A percentile compares a stretch with the other conserved stretches of the same genome.
These are phyloP conservation scores for Lepidurus packardi DNA, from an alignment of 1,140 invertebrate genomes.

Conservation along the genomic window DNA sequence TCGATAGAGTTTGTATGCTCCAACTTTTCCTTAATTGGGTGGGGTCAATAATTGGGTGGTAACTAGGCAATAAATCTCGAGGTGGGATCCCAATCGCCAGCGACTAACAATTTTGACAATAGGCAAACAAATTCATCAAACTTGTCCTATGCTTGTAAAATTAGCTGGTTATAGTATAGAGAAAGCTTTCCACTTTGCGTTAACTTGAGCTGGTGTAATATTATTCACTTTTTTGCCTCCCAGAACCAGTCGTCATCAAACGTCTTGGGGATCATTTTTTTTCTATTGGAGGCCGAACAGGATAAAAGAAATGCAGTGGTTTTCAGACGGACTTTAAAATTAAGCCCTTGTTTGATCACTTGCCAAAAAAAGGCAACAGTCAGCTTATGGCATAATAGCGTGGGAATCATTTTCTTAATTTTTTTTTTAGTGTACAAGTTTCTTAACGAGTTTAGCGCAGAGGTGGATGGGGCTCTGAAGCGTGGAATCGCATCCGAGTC, in stretches of 20 bases:
- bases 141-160: not conserved
- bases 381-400: not conserved
- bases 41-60: not conserved
- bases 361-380: not conserved
- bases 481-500: not conserved
- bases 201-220: not conserved
- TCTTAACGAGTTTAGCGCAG: not conserved
- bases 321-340: not conserved
- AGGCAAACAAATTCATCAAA: constrained; percentile 15
- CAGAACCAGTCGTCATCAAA: not conserved
- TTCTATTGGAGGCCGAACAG: not conserved
- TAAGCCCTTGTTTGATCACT: constrained; percentile 21
- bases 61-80: not conserved
- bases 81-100: constrained; percentile 1
- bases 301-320: not conserved
- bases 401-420: not conserved
- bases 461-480: not conserved
- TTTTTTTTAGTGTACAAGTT: not conserved
- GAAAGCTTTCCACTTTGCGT: not conserved
- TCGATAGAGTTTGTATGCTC: not conserved
- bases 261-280: not conserved
- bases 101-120: constrained; percentile 11
- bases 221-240: not conserved
- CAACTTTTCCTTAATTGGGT: not conserved
- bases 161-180: not conserved